These are phyloP conservation scores for Apeira syringaria DNA, from an alignment of 2,888 invertebrate species.

Conservation along the genomic window DNA sequence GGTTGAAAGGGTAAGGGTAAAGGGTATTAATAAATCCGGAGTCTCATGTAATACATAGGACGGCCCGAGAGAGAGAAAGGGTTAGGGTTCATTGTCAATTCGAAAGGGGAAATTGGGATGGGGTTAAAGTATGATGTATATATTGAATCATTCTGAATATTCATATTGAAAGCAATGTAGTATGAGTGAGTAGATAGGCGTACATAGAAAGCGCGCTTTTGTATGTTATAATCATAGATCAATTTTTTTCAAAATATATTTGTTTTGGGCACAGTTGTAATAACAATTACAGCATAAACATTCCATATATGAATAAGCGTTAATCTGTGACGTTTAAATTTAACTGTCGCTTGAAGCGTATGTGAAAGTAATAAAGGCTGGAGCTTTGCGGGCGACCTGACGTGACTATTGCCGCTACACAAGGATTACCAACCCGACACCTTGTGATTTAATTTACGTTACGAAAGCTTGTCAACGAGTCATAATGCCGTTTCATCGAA, in stretches of 20 bases:
- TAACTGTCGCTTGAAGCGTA: slow-evolving; percentile 63
- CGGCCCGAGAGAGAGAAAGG: slow-evolving; percentile 61
- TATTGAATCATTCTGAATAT: slow-evolving; percentile 38
- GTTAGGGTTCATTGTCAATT: slow-evolving; percentile 57
- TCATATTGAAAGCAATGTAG: slow-evolving; percentile 6
- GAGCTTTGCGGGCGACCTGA: slow-evolving; percentile 49
- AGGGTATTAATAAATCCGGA: slow-evolving; percentile 70
- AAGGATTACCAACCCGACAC: slow-evolving; percentile 67
- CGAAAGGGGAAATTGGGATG: slow-evolving; percentile 49
- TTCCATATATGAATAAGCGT: too few species aligned
- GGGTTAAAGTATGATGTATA: slow-evolving; percentile 55
- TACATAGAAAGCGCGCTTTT: too few species aligned
- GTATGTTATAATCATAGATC: too few species aligned
- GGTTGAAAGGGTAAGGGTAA: slow-evolving; percentile 74
- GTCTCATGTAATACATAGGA: slow-evolving; percentile 51
- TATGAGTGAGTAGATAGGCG: too few species aligned
- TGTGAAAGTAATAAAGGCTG: slow-evolving; percentile 48
- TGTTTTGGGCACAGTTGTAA: too few species aligned
- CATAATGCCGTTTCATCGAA: slow-evolving; percentile 53
- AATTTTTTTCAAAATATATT: too few species aligned
- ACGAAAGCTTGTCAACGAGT: slow-evolving; percentile 72
- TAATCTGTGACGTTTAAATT: slow-evolving; percentile 71
- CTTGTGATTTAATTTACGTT: slow-evolving; percentile 62
- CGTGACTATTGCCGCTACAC: slow-evolving; percentile 57
- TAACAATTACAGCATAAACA: too few species aligned